Evolutionary conservation across 2,888 invertebrate species (phyloP).

Genomic region (Melanophora roralis): DNA sequence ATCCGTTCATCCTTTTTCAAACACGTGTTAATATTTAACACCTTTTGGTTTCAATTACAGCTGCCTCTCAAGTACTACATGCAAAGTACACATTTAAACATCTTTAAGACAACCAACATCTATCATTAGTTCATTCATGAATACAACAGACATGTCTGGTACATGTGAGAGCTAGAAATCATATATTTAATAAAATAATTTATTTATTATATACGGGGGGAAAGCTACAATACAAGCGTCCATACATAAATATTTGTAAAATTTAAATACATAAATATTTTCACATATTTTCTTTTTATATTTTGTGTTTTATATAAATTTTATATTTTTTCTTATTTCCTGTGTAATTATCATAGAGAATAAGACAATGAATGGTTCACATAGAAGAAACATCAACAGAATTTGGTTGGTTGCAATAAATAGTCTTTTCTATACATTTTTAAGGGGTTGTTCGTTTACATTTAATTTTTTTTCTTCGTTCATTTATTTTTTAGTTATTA

Average conservation of each 20-base stretch:
- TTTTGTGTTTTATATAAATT: neutral
- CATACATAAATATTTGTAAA: slow-evolving; percentile 58
- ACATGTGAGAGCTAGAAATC: slow-evolving; percentile 34
- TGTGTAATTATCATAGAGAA: slow-evolving; percentile 54
- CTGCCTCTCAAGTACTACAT: slow-evolving; percentile 31
- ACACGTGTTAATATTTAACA: slow-evolving; percentile 57
- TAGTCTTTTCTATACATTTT: slow-evolving; percentile 11
- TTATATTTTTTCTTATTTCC: slow-evolving; percentile 46
- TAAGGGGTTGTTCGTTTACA: slow-evolving; percentile 57
- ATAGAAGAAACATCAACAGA: neutral
- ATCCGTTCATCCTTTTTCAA: slow-evolving; percentile 41
- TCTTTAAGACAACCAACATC: slow-evolving; percentile 26
- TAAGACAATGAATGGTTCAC: slow-evolving; percentile 30
- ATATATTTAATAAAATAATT: slow-evolving; percentile 6
- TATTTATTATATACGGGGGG: neutral
- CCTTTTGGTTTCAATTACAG: slow-evolving; percentile 57
- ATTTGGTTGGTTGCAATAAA: slow-evolving; percentile 10
- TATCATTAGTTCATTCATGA: too few relatives aligned
- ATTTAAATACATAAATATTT: slow-evolving; percentile 55
- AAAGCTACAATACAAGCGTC: neutral
- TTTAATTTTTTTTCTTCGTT: slow-evolving; percentile 41
- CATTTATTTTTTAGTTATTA: slow-evolving; percentile 31
- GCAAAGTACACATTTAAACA: neutral
- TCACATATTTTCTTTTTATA: slow-evolving; percentile 11
- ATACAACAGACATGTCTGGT: slow-evolving; percentile 32